phyloP scores from a whole-genome alignment of 2,113 vertebrate species.

The Erpornis zantholeuca region DNA sequence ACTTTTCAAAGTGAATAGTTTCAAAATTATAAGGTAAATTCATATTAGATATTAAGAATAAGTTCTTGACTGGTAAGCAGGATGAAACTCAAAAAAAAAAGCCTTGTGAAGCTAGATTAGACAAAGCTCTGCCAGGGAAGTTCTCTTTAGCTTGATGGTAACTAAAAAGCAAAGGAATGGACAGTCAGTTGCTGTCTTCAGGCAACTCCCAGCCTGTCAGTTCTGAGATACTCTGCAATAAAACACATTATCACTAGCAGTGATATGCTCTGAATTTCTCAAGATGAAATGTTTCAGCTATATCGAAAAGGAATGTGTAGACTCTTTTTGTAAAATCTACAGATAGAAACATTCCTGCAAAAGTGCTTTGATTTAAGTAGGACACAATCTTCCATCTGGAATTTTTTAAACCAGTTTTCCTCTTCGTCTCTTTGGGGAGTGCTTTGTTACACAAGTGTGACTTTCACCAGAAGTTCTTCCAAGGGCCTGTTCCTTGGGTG shows the following conservation, averaged over 20 bases:
- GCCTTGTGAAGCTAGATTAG: not conserved
- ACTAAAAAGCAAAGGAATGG: not conserved
- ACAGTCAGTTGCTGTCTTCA: slow-evolving; percentile 6
- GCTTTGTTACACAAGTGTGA: not conserved
- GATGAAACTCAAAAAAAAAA: not conserved
- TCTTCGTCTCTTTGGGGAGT: not conserved
- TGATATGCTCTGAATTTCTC: slow-evolving; percentile 20
- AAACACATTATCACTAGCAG: not conserved
- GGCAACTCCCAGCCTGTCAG: slow-evolving; percentile 9
- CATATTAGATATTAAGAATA: not conserved
- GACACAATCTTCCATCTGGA: not conserved
- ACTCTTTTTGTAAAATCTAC: slow-evolving; percentile 48
- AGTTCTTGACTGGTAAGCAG: not conserved
- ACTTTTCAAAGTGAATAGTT: not conserved
- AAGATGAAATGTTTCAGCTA: slow-evolving; percentile 17
- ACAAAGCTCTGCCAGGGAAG: not conserved
- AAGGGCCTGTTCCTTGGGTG: not conserved
- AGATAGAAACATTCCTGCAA: slow-evolving; percentile 6
- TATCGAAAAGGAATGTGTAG: not conserved
- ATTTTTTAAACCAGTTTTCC: not conserved
- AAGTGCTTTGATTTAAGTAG: slow-evolving; percentile 56
- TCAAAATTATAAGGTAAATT: not conserved
- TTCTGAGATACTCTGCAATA: not conserved
- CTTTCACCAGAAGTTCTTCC: not conserved
- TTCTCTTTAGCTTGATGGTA: not conserved